These are phyloP conservation scores for Hylaeus anthracinus DNA, from an alignment of 1,140 invertebrate species.

Conservation along the genomic window DNA sequence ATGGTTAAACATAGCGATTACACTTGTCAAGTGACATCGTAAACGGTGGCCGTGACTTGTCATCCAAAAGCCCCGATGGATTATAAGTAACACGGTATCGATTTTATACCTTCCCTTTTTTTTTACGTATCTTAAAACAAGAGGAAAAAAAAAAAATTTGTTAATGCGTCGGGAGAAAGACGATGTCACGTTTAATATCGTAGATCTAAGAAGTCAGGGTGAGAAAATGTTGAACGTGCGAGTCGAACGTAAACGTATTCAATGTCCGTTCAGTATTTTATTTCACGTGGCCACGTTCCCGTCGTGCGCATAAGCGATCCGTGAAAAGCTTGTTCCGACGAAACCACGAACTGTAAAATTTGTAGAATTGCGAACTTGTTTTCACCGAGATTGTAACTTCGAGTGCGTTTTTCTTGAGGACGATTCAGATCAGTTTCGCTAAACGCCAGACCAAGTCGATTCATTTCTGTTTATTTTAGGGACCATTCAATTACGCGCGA, in stretches of 20 bases:
- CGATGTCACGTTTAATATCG: background rate
- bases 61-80: background rate
- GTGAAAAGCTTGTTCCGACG: background rate
- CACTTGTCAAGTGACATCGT: constrained; percentile 11
- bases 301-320: background rate
- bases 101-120: constrained; percentile 55
- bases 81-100: constrained; percentile 3
- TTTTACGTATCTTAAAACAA: constrained; percentile 43
- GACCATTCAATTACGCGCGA: background rate
- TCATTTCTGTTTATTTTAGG: constrained; percentile 11
- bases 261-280: background rate
- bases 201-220: constrained; percentile 19
- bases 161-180: constrained; percentile 30
- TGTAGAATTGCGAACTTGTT: no score
- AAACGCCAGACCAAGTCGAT: constrained; percentile 1
- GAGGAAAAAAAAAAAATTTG: constrained; percentile 28
- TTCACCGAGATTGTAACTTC: background rate
- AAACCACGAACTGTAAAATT: no score
- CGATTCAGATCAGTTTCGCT: background rate
- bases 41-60: background rate
- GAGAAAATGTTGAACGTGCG: constrained; percentile 10
- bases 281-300: background rate
- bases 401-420: background rate
- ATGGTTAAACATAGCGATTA: no score
- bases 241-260: background rate